Percentiles rank a stretch among this genome's conserved stretches.
These are phyloP conservation scores for Ichneumoninae sp. DNA, from an alignment of 2,888 invertebrate species.

Conservation along the genomic window DNA sequence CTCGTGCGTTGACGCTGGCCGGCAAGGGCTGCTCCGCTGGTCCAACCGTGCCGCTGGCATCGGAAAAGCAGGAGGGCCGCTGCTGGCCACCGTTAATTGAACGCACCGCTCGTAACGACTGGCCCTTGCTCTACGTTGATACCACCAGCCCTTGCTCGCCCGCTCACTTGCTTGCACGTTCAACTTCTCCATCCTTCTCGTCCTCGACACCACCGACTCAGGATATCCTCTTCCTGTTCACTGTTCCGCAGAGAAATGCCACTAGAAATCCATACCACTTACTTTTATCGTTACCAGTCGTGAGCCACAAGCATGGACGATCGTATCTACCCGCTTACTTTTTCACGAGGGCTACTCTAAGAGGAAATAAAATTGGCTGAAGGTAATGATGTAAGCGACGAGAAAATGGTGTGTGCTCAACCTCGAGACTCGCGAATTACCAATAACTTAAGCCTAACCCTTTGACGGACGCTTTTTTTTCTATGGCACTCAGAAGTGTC, in stretches of 20 bases:
- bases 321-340: conserved; percentile 42
- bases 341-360: conserved; percentile 1
- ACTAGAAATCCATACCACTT: conserved; percentile 83
- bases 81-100: conserved; percentile 83
- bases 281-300: conserved; percentile 80
- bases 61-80: conserved; percentile 70
- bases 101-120: conserved; percentile 83
- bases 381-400: neutral
- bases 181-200: conserved; percentile 39
- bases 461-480: neutral
- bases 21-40: conserved; percentile 57
- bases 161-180: conserved; percentile 45
- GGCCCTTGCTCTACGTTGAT: conserved; percentile 64
- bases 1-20: conserved; percentile 54
- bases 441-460: neutral
- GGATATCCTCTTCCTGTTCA: conserved; percentile 29
- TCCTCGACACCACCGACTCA: conserved; percentile 25
- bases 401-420: neutral
- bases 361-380: conserved; percentile 6
- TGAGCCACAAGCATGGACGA: conserved; percentile 34
- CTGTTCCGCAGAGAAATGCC: conserved; percentile 50
- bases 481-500: no score
- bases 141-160: conserved; percentile 32
- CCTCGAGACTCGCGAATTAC: neutral
- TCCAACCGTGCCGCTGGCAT: conserved; percentile 29